A percentile compares a stretch with the other conserved stretches of the same genome.
Conservation (phyloP, 2,113 vertebrate genomes). For the Myiozetetes cayanensis region DNA sequence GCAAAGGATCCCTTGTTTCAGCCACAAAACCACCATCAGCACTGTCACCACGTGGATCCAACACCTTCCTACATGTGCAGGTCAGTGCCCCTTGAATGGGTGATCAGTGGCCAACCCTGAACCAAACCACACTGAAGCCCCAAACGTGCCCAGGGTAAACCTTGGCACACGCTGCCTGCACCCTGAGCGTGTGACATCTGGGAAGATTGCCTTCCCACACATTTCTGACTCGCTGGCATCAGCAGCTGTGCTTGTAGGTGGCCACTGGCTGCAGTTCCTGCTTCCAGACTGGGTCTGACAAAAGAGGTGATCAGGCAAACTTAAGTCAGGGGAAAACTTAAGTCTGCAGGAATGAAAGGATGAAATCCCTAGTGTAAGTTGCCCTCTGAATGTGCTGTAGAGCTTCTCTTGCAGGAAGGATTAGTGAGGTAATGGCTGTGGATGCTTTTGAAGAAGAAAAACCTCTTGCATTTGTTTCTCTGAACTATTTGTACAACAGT, state of each 20-base stretch:
- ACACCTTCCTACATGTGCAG: fast-evolving
- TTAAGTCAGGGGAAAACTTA: not conserved
- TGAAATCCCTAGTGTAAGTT: not conserved
- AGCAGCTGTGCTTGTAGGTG: not conserved
- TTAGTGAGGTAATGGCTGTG: not conserved
- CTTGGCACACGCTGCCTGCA: fast-evolving
- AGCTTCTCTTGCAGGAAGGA: not conserved
- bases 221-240: not conserved
- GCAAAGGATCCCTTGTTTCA: not conserved
- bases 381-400: not conserved
- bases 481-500: not conserved
- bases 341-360: not conserved
- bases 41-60: not conserved
- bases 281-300: not conserved
- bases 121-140: not conserved
- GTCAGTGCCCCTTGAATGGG: not conserved
- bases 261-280: not conserved
- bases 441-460: not conserved
- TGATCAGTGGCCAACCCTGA: not conserved
- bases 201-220: not conserved
- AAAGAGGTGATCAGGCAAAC: not conserved
- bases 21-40: not conserved
- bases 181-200: fast-evolving
- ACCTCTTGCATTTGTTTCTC: not conserved
- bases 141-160: fast-evolving